Evolutionary conservation across 2,113 vertebrate species (phyloP), one percentile per base, ranked within the genome.

Genomic region (Brienomyrus longianalis): DNA sequence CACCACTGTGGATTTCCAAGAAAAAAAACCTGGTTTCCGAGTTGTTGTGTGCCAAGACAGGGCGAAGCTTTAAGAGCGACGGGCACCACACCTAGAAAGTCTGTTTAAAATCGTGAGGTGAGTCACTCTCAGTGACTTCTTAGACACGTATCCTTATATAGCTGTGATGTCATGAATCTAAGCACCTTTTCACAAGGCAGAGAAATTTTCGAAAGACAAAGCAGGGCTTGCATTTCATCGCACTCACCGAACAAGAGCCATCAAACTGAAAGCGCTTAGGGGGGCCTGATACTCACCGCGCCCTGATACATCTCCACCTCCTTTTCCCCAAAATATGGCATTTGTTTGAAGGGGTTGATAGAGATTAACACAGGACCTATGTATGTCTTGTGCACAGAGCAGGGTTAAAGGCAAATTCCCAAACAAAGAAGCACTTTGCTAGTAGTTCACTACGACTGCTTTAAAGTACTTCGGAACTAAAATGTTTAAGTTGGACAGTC

Each of bases 301-400:
- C 98, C 98, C 94, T 99, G 98, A 94, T 99, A 99, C 97, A 99
- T 97, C 94, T 99, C 98, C 66, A 99, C 96, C 95, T 99, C 98
- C 91, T 98, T 99, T 45, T 99, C 98, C 15, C 98, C 97, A 93
- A 99, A 99, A 93, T 99, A 99, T 0, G 98, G 98, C 98, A 99
- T 99, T 95, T 98, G 98, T 93, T 99, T 99, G 94, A 99, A 99
- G 83, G 98, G 98, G 93, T 99, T 99, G 93, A 99, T 93, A 0
- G 98, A 99, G 93, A 99, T 99, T 89, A 99, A 95, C 56, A 99
- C 98, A 0, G 98, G 98, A 43, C 98, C 98, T 74, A 99, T 99
- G 39, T 99, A 99, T 15, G 98, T 99, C 98, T 56, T 99, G 95
- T 66, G 83, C 56, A 92, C 70, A 91, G 85, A 35, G 39, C 23